A percentile compares a stretch with the other conserved stretches of the same genome.
Evolutionary conservation across 2,113 vertebrate species (phyloP).

Genomic region (Camelus bactrianus): DNA sequence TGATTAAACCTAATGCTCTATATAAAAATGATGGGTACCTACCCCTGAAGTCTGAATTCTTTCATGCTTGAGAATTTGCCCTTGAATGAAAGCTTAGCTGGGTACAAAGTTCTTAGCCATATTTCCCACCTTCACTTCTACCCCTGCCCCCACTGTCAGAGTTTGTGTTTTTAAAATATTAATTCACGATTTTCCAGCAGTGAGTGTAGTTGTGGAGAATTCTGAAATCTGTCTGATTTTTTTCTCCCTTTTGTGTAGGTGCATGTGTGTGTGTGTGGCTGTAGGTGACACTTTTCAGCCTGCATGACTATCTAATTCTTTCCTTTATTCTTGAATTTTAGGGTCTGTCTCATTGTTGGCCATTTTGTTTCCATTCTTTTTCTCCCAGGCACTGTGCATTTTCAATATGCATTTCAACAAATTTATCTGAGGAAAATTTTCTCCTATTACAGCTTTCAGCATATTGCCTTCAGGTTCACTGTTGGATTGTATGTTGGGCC

Average conservation of each 20-base stretch:
- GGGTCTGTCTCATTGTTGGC: neutral
- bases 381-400: neutral
- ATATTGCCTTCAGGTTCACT: neutral
- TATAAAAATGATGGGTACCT: neutral
- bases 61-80: neutral
- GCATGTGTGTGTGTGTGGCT: neutral
- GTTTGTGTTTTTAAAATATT: neutral
- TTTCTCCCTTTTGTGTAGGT: neutral
- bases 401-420: neutral
- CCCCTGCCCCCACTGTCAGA: neutral
- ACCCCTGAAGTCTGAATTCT: neutral
- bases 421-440: neutral
- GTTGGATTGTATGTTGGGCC: neutral
- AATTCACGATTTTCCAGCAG: neutral
- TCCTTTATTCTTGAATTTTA: neutral
- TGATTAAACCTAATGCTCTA: neutral
- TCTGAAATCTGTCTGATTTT: neutral
- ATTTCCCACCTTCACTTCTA: neutral
- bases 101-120: neutral
- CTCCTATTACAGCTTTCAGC: neutral
- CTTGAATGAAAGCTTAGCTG: neutral
- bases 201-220: neutral
- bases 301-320: neutral
- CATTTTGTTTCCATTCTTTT: neutral
- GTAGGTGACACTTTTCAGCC: neutral